Percentiles rank a stretch among this genome's conserved stretches.
These are phyloP conservation scores for Lophotriccus pileatus DNA, from an alignment of 2,797 vertebrate species.

Conservation along the genomic window DNA sequence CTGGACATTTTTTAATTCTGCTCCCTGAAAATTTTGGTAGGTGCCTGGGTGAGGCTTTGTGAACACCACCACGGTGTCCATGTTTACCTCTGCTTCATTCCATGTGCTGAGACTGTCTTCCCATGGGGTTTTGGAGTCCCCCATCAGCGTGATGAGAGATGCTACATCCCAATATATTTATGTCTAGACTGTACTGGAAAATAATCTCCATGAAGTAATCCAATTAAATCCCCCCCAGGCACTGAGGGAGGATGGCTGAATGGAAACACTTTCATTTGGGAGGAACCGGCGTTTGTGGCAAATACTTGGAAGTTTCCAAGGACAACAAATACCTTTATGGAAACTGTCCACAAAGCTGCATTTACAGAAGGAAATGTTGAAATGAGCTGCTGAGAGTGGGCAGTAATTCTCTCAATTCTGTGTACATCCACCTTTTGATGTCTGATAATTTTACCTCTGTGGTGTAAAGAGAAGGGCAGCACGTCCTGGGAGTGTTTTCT, in stretches of 20 bases:
- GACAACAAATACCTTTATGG: neutral
- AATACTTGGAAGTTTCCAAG: neutral
- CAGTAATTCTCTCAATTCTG: neutral
- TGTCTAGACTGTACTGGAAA: neutral
- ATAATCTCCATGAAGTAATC: neutral
- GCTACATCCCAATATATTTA: neutral
- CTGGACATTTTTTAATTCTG: accelerated
- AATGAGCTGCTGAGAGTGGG: neutral
- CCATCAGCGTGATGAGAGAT: neutral
- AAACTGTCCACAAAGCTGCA: neutral
- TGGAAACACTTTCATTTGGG: neutral
- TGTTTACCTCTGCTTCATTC: accelerated
- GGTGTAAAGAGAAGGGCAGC: neutral
- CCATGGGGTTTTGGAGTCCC: accelerated
- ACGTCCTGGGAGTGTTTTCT: neutral
- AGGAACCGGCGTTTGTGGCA: neutral
- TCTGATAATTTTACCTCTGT: neutral
- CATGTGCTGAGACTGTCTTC: accelerated
- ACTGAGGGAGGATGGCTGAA: neutral
- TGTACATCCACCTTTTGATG: neutral
- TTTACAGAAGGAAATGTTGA: neutral
- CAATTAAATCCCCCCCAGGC: neutral
- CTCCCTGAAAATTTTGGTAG: neutral
- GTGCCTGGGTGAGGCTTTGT: neutral
- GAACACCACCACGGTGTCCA: neutral